Evolutionary conservation across 2,113 vertebrate genomes (phyloP).

Genomic region (Dissostichus mawsoni): DNA sequence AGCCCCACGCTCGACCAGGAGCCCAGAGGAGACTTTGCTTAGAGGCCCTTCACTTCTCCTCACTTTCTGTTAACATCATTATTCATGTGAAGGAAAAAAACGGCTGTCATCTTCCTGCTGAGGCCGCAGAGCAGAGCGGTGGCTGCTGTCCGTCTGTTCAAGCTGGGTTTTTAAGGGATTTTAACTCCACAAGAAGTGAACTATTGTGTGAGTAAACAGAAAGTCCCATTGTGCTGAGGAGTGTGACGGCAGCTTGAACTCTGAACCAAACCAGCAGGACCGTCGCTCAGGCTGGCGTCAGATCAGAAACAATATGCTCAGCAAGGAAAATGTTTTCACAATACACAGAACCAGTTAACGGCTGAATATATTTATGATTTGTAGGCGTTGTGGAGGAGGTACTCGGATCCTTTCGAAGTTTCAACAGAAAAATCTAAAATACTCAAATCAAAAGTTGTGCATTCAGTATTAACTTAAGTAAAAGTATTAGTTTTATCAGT

Average conservation of each 20-base stretch:
- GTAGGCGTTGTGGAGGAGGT: too few species aligned
- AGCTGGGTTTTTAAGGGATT: slow-evolving; percentile 17
- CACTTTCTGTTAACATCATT: slow-evolving; percentile 46
- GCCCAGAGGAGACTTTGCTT: slow-evolving; percentile 43
- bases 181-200: slow-evolving; percentile 28
- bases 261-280: slow-evolving; percentile 43
- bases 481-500: too few species aligned
- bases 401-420: too few species aligned
- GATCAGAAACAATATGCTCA: slow-evolving; percentile 19
- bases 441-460: too few species aligned
- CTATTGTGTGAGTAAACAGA: slow-evolving; percentile 51
- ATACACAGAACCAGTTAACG: background rate
- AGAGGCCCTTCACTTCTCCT: slow-evolving; percentile 44
- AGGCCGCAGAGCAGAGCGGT: background rate
- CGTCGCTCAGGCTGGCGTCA: background rate
- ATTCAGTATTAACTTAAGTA: too few species aligned
- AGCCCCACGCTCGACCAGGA: slow-evolving; percentile 2
- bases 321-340: slow-evolving; percentile 13
- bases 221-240: slow-evolving; percentile 41
- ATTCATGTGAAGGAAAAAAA: slow-evolving; percentile 27
- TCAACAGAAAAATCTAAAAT: too few species aligned
- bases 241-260: slow-evolving; percentile 50
- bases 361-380: too few species aligned
- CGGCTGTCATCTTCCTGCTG: background rate
- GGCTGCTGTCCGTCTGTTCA: background rate